A percentile compares a stretch with the other conserved stretches of the same genome.
phyloP scores from a whole-genome alignment of 2,113 vertebrate genomes.

The Thalassarche chlororhynchos region DNA sequence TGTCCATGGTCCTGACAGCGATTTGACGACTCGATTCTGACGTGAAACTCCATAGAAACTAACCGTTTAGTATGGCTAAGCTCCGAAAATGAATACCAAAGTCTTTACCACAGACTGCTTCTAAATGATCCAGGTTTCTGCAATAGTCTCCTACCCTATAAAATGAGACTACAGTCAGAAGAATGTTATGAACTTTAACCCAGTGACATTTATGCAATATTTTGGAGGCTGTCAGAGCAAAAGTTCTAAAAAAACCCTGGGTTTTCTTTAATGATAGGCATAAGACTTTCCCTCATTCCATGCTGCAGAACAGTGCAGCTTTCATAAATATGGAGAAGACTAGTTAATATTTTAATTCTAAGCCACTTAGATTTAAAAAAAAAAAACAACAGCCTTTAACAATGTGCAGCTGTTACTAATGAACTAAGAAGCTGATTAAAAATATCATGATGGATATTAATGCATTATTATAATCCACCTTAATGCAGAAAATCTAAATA shows the following conservation, averaged over 20 bases:
- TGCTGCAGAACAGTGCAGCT: neutral
- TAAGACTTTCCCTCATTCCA: neutral
- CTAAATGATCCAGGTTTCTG: neutral
- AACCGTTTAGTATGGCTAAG: fast-evolving
- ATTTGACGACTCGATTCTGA: fast-evolving
- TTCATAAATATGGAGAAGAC: constrained; percentile 20
- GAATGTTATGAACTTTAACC: neutral
- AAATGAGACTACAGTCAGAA: neutral
- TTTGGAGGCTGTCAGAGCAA: neutral
- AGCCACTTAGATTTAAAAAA: neutral
- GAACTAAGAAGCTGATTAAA: constrained; percentile 39
- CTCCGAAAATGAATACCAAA: neutral
- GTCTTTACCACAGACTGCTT: neutral
- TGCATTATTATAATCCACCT: constrained; percentile 34
- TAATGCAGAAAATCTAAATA: neutral
- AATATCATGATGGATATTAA: constrained; percentile 39
- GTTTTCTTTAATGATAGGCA: neutral
- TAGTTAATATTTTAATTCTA: constrained; percentile 35
- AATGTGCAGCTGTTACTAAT: constrained; percentile 48
- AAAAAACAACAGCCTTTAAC: neutral
- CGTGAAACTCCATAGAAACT: fast-evolving
- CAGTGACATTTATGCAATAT: neutral
- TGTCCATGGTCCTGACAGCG: neutral
- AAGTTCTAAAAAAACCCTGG: neutral
- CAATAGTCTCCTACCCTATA: neutral